Percentiles rank a stretch among this genome's conserved stretches.
Conservation (phyloP, 2,888 invertebrate species). For the Orchesella flavescens region DNA sequence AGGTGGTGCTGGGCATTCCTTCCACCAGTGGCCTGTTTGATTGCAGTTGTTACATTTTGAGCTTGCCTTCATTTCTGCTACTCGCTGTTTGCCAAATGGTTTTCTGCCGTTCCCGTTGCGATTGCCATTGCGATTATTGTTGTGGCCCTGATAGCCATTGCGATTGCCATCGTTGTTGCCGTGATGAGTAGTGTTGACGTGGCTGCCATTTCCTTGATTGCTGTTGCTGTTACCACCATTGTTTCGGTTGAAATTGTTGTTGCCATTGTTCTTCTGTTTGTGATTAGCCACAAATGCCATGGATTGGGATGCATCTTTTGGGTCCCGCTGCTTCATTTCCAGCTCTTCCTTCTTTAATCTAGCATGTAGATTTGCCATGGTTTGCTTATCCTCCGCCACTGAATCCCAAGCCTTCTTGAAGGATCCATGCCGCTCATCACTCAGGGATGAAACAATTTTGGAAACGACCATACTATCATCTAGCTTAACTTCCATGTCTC, state of each 20-base stretch:
- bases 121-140: neutral
- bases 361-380: slow-evolving; percentile 5
- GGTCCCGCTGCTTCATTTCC: neutral
- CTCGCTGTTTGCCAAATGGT: no score
- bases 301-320: neutral
- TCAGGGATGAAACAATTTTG: neutral
- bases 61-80: no score
- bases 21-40: no score
- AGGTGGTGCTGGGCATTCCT: no score
- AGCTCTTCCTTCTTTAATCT: slow-evolving; percentile 29
- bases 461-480: neutral
- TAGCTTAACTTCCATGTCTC: neutral
- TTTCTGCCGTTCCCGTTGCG: neutral
- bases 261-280: no score
- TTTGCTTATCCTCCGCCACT: neutral
- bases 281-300: no score
- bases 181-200: no score
- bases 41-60: no score
- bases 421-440: neutral
- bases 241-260: no score
- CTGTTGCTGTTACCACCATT: neutral
- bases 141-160: no score
- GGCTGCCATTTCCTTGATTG: neutral
- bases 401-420: slow-evolving; percentile 25
- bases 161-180: no score